Evolutionary conservation across 1,140 invertebrate species (phyloP).

Genomic region (Bombus ignitus): DNA sequence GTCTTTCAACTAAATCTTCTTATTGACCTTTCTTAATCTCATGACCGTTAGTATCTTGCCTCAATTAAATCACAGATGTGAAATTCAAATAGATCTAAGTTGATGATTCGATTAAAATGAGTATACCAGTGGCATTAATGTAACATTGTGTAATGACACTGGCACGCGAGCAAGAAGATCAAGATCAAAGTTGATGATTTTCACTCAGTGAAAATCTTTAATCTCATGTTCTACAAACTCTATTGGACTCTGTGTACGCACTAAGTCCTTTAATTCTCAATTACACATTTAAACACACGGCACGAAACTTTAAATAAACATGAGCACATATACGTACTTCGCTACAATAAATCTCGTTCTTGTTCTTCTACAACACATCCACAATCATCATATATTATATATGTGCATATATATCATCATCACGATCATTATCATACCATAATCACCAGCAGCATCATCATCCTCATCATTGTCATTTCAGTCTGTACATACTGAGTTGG

Average conservation of each 20-base stretch:
- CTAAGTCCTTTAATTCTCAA: constrained; percentile 28
- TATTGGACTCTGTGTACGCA: background rate
- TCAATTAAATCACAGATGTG: constrained; percentile 7
- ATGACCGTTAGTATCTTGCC: background rate
- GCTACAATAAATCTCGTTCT: constrained; percentile 39
- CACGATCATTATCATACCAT: background rate
- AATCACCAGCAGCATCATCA: background rate
- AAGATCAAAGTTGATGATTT: background rate
- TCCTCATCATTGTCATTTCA: background rate
- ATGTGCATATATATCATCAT: constrained; percentile 29
- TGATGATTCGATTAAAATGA: constrained; percentile 18
- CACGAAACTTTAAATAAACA: constrained; percentile 48
- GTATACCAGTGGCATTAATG: background rate
- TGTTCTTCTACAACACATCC: constrained; percentile 29
- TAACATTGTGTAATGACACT: background rate
- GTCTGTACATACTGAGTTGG: background rate
- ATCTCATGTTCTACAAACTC: background rate
- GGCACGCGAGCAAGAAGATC: background rate
- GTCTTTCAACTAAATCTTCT: background rate
- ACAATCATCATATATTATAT: constrained; percentile 49
- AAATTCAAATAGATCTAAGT: background rate
- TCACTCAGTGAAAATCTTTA: background rate
- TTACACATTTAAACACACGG: constrained; percentile 48
- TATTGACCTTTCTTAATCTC: background rate
- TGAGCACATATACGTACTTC: constrained; percentile 51